These are phyloP conservation scores for Crotalus horridus DNA, from an alignment of 2,113 vertebrate species.

Conservation along the genomic window DNA sequence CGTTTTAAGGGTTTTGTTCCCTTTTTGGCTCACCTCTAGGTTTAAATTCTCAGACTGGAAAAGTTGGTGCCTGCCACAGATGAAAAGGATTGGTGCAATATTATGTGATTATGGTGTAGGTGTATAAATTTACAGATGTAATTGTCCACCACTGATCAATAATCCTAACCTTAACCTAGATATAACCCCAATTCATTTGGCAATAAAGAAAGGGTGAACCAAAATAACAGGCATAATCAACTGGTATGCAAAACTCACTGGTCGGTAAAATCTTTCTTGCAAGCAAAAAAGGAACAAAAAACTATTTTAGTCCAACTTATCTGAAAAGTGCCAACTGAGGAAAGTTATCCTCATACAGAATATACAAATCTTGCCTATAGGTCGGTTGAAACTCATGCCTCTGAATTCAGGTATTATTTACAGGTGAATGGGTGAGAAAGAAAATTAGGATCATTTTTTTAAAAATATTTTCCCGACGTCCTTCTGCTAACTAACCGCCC, in stretches of 20 bases:
- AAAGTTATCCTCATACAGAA: not conserved
- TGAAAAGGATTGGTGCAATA: not conserved
- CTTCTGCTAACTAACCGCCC: constrained; percentile 26
- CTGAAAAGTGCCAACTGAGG: not conserved
- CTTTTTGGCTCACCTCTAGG: not conserved
- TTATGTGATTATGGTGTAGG: not conserved
- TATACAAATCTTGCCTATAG: not conserved
- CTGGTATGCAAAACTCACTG: not conserved
- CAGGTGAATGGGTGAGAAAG: constrained; percentile 14
- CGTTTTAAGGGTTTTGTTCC: not conserved
- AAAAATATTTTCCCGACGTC: accelerated
- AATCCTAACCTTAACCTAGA: not conserved
- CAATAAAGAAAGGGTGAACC: not conserved
- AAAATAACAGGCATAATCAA: not conserved
- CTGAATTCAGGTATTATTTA: constrained; percentile 11
- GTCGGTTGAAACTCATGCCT: constrained; percentile 24
- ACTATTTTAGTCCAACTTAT: not conserved
- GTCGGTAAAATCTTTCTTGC: not conserved
- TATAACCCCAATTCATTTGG: not conserved
- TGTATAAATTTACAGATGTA: not conserved
- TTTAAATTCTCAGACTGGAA: not conserved
- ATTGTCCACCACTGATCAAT: not conserved
- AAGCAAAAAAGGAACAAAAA: not conserved
- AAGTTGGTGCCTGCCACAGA: not conserved
- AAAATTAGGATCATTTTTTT: constrained; percentile 12